These are phyloP conservation scores for Hippocampus guttulatus DNA, from an alignment of 2,113 vertebrate genomes.

Conservation along the genomic window DNA sequence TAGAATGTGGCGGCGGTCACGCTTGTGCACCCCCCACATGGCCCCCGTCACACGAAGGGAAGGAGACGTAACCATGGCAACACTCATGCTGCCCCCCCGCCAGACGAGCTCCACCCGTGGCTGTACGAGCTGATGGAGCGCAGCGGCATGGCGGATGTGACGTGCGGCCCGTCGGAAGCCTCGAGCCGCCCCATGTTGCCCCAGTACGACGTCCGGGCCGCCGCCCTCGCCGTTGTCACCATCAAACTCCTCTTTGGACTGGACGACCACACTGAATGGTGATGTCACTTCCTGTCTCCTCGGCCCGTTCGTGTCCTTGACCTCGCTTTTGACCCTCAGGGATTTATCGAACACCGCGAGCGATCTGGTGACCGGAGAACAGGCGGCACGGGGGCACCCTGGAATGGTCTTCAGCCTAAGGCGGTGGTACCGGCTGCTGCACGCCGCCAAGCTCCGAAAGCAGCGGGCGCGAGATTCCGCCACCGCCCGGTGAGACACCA, in stretches of 20 bases:
- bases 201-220: constrained; percentile 80
- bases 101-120: constrained; percentile 81
- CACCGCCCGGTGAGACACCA: constrained; percentile 34
- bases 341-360: neutral
- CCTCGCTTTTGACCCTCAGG: neutral
- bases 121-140: constrained; percentile 73
- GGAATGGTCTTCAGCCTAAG: constrained; percentile 42
- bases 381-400: neutral
- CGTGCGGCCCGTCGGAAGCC: constrained; percentile 73
- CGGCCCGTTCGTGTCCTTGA: no score
- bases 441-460: constrained; percentile 28
- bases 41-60: no score
- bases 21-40: no score
- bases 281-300: constrained; percentile 9
- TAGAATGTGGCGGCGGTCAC: no score
- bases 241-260: constrained; percentile 86
- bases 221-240: constrained; percentile 79
- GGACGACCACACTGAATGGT: constrained; percentile 87
- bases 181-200: constrained; percentile 44
- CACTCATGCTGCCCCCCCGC: neutral
- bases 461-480: neutral
- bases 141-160: constrained; percentile 59
- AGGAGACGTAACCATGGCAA: neutral
- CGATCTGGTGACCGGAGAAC: neutral
- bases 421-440: constrained; percentile 52